Evolutionary conservation across 2,113 vertebrate genomes (phyloP).

Genomic region (Halcyon malimbica): DNA sequence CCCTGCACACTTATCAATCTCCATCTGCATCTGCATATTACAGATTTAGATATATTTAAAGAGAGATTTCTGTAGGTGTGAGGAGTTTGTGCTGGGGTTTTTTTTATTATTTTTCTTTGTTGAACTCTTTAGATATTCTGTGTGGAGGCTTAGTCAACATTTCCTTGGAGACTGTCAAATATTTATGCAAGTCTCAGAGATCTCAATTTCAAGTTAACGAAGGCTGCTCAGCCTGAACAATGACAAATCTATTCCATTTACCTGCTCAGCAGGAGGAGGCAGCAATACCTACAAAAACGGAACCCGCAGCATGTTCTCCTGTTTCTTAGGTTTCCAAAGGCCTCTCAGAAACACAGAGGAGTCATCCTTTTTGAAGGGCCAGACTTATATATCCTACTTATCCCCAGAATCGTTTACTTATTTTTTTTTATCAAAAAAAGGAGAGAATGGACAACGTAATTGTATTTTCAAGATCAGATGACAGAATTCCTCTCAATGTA

Average conservation of each 20-base stretch:
- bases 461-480: not conserved
- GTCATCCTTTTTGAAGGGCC: not conserved
- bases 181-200: conserved; percentile 67
- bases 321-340: not conserved
- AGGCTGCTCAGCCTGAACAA: conserved; percentile 63
- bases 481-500: not conserved
- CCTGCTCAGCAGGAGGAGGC: conserved; percentile 53
- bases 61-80: conserved; percentile 20
- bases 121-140: conserved; percentile 32
- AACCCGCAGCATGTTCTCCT: not conserved
- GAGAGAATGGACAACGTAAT: not conserved
- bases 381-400: not conserved
- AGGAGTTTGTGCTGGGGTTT: not conserved
- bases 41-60: conserved; percentile 27
- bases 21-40: not conserved
- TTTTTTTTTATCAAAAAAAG: not conserved
- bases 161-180: conserved; percentile 70
- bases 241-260: conserved; percentile 61
- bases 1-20: not conserved
- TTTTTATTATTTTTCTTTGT: not conserved
- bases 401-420: not conserved
- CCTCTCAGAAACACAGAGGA: conserved; percentile 2
- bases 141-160: conserved; percentile 53
- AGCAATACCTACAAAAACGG: conserved; percentile 21
- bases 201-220: conserved; percentile 71